These are phyloP conservation scores for Gopherus flavomarginatus DNA, from an alignment of 2,113 vertebrate genomes.

Conservation along the genomic window DNA sequence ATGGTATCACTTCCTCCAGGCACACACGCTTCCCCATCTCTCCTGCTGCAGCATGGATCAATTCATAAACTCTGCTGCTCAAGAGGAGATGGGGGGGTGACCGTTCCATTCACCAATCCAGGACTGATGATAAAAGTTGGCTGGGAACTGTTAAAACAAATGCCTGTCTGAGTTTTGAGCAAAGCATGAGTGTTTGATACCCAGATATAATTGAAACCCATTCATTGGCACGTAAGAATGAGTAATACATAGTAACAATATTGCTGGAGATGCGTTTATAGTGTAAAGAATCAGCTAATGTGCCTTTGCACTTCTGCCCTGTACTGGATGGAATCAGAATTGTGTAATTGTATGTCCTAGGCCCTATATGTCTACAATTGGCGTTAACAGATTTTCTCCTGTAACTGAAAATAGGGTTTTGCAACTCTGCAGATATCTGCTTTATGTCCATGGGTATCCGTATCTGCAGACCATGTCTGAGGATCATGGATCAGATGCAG, in stretches of 20 bases:
- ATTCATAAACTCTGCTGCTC: not conserved
- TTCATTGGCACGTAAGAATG: not conserved
- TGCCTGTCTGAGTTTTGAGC: accelerated
- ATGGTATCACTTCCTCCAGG: not conserved
- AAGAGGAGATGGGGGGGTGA: not conserved
- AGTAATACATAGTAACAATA: not conserved
- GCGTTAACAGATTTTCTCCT: not conserved
- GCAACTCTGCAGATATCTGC: no score
- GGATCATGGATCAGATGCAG: no score
- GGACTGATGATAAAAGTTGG: accelerated
- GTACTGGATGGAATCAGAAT: not conserved
- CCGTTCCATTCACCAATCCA: accelerated
- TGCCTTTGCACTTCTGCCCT: not conserved
- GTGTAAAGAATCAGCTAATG: accelerated
- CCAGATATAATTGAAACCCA: accelerated
- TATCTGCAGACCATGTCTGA: no score
- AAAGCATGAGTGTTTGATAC: accelerated
- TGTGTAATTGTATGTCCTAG: accelerated
- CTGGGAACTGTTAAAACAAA: accelerated
- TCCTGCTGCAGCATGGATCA: not conserved
- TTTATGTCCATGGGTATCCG: no score
- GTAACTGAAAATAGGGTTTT: not conserved
- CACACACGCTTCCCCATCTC: not conserved
- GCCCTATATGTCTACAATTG: not conserved
- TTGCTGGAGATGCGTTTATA: accelerated